Conservation (phyloP, 2,888 invertebrate species). For the Cephus pulcher region DNA sequence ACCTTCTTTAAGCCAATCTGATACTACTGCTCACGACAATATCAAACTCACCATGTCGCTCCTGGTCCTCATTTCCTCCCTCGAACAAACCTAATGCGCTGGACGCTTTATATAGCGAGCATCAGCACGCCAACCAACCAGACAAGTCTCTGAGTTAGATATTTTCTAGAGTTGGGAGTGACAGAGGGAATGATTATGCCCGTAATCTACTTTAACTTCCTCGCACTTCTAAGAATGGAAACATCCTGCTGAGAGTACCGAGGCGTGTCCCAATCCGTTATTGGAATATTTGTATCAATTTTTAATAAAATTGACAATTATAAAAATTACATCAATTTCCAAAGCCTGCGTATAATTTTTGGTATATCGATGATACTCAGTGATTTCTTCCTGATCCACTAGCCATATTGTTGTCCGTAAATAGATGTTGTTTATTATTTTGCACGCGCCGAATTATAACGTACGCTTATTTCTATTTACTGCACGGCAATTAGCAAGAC, state of each 20-base stretch:
- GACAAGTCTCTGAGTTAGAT: neutral
- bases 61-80: neutral
- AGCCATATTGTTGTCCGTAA: neutral
- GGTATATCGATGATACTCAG: neutral
- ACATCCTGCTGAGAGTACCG: neutral
- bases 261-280: neutral
- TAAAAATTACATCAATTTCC: neutral
- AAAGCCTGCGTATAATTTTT: neutral
- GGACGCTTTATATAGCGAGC: constrained; percentile 1
- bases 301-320: neutral
- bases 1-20: constrained; percentile 25
- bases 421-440: neutral
- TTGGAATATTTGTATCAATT: neutral
- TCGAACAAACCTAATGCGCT: neutral
- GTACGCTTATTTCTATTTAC: neutral
- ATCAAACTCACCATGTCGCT: constrained; percentile 14
- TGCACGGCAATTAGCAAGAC: neutral
- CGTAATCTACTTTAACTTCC: neutral
- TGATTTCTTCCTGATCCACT: neutral
- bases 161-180: neutral
- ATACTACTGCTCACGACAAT: constrained; percentile 16
- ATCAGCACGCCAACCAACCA: neutral
- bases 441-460: neutral
- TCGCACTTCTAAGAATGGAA: neutral
- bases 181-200: neutral